Conservation (phyloP, 2,797 vertebrate species). For the Huso huso region DNA sequence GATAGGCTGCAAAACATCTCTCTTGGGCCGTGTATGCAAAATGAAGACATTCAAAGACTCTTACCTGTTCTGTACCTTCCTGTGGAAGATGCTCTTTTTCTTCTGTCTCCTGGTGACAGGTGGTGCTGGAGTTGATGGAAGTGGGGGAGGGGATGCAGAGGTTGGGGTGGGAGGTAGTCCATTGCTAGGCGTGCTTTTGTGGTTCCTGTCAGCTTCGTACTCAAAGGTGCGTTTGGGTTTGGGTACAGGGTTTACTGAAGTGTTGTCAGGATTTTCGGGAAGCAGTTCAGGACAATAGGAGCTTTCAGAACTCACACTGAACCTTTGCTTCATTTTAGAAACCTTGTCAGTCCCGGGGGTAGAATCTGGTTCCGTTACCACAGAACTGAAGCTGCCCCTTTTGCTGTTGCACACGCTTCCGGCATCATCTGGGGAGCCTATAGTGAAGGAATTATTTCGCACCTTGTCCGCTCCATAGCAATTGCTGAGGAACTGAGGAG, state of each 20-base stretch:
- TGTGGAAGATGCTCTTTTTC: constrained; percentile 58
- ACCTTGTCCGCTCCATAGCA: constrained; percentile 82
- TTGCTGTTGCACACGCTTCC: constrained; percentile 64
- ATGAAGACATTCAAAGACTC: constrained; percentile 11
- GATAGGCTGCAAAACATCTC: too few species aligned
- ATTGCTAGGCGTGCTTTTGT: constrained; percentile 70
- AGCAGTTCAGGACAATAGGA: constrained; percentile 59
- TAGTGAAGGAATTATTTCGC: constrained; percentile 69
- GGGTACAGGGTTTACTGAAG: constrained; percentile 84
- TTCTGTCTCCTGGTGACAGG: constrained; percentile 65
- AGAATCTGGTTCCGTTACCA: constrained; percentile 66
- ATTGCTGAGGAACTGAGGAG: constrained; percentile 85
- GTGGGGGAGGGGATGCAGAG: constrained; percentile 76
- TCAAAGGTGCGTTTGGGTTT: constrained; percentile 98
- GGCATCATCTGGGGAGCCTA: constrained; percentile 60
- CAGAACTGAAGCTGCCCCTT: constrained; percentile 62
- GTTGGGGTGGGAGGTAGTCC: constrained; percentile 76
- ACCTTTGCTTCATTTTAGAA: constrained; percentile 63
- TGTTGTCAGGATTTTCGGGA: constrained; percentile 50
- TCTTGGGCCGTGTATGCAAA: too few species aligned
- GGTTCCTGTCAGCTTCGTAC: constrained; percentile 86
- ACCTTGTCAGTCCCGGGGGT: constrained; percentile 62
- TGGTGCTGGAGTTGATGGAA: constrained; percentile 83
- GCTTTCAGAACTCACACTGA: constrained; percentile 51
- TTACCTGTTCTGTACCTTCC: constrained; percentile 81